Evolutionary conservation across 2,797 vertebrate genomes (phyloP).

Genomic region (Uromys caudimaculatus): DNA sequence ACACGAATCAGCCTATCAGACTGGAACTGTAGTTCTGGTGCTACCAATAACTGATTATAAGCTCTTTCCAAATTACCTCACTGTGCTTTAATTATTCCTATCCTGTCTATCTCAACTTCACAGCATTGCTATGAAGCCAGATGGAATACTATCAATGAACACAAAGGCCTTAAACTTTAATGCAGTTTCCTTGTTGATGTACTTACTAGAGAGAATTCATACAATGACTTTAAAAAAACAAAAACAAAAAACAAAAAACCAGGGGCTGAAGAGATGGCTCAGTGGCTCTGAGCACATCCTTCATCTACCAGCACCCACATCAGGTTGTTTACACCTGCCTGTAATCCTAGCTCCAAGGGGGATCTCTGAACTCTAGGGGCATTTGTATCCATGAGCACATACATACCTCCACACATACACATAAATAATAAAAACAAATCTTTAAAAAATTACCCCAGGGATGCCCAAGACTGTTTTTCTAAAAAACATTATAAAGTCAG

Average conservation of each 20-base stretch:
- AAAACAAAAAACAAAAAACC: too few species aligned
- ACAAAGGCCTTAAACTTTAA: conserved; percentile 44
- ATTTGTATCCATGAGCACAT: not conserved
- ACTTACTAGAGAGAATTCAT: conserved; percentile 31
- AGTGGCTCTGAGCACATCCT: not conserved
- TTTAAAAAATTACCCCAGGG: conserved; percentile 4
- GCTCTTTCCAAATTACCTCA: conserved; percentile 10
- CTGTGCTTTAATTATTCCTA: not conserved
- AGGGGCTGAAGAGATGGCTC: not conserved
- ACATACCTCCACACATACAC: not conserved
- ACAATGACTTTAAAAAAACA: not conserved
- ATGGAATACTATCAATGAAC: conserved; percentile 12
- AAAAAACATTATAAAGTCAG: conserved; percentile 43
- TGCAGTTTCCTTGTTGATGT: conserved; percentile 1
- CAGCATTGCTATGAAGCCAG: not conserved
- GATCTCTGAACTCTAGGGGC: not conserved
- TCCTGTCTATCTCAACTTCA: not conserved
- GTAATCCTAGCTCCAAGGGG: not conserved
- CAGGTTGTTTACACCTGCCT: not conserved
- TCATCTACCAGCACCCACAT: not conserved
- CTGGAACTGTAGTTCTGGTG: not conserved
- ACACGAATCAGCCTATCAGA: not conserved
- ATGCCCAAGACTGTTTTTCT: conserved; percentile 30
- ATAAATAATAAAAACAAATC: not conserved
- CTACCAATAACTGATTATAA: conserved; percentile 8